These are phyloP conservation scores for Bombus sibiricus DNA, from an alignment of 1,140 invertebrate species.

Conservation along the genomic window DNA sequence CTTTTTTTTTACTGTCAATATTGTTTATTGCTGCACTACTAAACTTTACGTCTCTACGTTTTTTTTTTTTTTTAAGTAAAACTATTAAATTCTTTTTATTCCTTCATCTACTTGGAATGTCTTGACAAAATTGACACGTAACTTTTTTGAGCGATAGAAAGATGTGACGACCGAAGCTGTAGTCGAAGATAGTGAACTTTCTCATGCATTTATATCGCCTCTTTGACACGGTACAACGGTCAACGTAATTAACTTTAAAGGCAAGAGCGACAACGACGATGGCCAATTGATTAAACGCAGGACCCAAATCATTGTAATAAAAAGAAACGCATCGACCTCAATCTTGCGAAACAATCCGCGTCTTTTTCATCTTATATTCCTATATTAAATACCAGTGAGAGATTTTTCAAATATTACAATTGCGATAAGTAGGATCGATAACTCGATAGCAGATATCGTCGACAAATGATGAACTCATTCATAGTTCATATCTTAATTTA, in stretches of 20 bases:
- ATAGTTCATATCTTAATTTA: not conserved
- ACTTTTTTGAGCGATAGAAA: not conserved
- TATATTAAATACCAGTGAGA: not conserved
- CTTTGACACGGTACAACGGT: not conserved
- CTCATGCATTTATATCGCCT: not conserved
- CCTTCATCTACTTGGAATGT: not conserved
- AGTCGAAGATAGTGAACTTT: not conserved
- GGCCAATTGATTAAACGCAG: not conserved
- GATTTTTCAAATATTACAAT: not conserved
- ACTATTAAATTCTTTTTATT: not conserved
- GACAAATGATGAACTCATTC: too few relatives aligned
- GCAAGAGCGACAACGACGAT: not conserved
- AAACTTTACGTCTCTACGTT: too few relatives aligned
- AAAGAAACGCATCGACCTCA: not conserved
- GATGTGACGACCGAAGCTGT: not conserved
- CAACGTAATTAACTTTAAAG: conserved; percentile 1
- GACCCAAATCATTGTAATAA: not conserved
- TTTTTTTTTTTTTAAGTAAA: not conserved
- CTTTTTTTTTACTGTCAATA: too few relatives aligned
- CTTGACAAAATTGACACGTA: not conserved
- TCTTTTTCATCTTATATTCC: not conserved
- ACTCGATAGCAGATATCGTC: too few relatives aligned
- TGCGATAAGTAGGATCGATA: not conserved
- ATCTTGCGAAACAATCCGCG: not conserved
- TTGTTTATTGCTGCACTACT: not conserved